Evolutionary conservation across 2,113 vertebrate species (phyloP), one percentile per base, ranked within the genome.

Genomic region (Axis porcinus): DNA sequence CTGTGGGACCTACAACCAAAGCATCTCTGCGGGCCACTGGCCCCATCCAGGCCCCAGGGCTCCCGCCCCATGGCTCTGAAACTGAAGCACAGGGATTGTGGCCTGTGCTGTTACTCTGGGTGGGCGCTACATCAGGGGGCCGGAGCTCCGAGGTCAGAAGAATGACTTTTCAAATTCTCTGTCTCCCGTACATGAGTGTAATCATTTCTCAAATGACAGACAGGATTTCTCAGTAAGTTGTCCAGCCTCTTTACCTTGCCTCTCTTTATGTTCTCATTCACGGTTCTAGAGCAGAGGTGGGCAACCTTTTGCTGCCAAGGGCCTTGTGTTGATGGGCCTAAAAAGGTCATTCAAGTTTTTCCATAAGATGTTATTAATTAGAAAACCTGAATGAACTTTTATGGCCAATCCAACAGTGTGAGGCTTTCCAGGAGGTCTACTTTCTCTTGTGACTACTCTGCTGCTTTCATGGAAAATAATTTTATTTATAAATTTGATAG

Each of bases 101-200:
- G 36, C 7, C 2, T 50, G 40, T 13, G 55, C 45, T 25, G 30
- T 23, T 36, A 11, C 86, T 85, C 67, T 13, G 67, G 2, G 0
- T 6, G 27, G 52, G 28, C 3, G 28, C 9, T 60, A 21, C 3
- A 7, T n/a, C 64, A 10, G 19, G 0, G 14, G 16, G 30, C 5
- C 0, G 2, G 23, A 43, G 55, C 52, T 12, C 15, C 6, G 0
- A 76, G 30, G 12, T 2, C 16, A 40, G 55, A n/a, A 16, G 10
- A 54, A 84, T 9, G 67, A 47, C 17, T 58, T 3, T 40, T 74
- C 86, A 84, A 84, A 43, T 57, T 36, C 50, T 52, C n/a, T 17
- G 0, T 6, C n/a, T 74, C 36, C 36, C 1, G 2, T 23, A 30
- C 47, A 40, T 8, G 21, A 55, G 52, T 15, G 45, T 11, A 62